phyloP scores from a whole-genome alignment of 2,113 vertebrate genomes.

The Barnardius zonarius region DNA sequence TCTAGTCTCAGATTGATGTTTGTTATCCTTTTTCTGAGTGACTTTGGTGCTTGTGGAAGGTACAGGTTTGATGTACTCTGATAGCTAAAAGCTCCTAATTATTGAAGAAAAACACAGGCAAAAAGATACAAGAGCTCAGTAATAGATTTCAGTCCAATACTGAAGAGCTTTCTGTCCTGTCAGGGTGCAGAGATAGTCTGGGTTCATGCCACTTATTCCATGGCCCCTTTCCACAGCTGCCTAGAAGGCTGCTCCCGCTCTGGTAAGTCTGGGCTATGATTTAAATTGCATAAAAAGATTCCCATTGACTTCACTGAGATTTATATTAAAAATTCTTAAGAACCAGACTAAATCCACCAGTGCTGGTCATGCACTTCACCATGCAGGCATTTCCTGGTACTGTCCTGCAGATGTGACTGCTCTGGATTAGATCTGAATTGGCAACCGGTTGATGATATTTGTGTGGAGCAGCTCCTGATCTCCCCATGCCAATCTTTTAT shows the following conservation, averaged over 20 bases:
- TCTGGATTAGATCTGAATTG: background rate
- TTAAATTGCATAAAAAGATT: background rate
- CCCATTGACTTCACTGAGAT: background rate
- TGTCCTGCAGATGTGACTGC: background rate
- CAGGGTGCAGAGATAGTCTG: background rate
- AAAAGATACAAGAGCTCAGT: background rate
- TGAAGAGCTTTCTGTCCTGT: background rate
- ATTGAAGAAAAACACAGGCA: background rate
- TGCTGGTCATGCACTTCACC: background rate
- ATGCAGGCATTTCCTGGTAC: background rate
- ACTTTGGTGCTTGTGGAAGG: background rate
- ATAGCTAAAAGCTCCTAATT: slow-evolving; percentile 24
- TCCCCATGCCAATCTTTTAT: background rate
- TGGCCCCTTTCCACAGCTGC: background rate
- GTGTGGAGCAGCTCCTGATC: background rate
- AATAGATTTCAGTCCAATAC: background rate
- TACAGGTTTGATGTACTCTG: background rate
- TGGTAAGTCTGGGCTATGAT: background rate
- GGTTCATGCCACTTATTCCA: background rate
- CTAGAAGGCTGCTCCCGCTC: background rate
- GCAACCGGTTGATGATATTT: background rate
- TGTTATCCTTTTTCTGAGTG: background rate
- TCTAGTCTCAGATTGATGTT: slow-evolving; percentile 8
- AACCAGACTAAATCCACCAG: background rate
- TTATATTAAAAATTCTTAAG: background rate